Evolutionary conservation across 2,888 invertebrate genomes (phyloP).

Genomic region (Conomelus anceps): DNA sequence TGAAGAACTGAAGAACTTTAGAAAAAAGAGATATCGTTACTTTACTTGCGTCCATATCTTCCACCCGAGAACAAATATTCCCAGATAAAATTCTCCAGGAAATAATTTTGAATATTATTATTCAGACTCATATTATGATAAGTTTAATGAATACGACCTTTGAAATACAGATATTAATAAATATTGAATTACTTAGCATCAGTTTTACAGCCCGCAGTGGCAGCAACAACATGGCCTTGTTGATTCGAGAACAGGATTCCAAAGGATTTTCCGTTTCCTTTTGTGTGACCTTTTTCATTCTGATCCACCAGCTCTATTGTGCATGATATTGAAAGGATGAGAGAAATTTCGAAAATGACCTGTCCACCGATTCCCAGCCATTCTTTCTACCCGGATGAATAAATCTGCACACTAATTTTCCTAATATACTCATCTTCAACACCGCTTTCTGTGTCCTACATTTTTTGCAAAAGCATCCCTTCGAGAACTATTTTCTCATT

Average conservation of each 20-base stretch:
- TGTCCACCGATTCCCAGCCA: background rate
- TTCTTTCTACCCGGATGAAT: background rate
- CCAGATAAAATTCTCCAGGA: too few species aligned
- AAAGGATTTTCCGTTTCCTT: background rate
- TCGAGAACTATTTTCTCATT: too few species aligned
- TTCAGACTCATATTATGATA: too few species aligned
- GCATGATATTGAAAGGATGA: background rate
- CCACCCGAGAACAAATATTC: too few species aligned
- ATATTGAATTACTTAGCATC: background rate
- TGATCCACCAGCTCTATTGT: background rate
- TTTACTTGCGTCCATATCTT: too few species aligned
- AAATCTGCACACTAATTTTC: background rate
- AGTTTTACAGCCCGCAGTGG: background rate
- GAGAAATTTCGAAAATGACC: background rate
- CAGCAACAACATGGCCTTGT: background rate
- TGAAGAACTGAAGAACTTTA: too few species aligned
- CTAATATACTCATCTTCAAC: too few species aligned
- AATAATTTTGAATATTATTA: too few species aligned
- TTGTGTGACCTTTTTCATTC: background rate
- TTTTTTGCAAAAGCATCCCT: too few species aligned
- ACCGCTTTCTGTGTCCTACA: too few species aligned
- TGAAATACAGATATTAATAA: background rate
- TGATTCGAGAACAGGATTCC: background rate
- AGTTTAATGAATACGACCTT: too few species aligned
- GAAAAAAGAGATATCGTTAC: too few species aligned